phyloP scores from a whole-genome alignment of 2,888 invertebrate genomes.

The Rhamphomyia laevipes region DNA sequence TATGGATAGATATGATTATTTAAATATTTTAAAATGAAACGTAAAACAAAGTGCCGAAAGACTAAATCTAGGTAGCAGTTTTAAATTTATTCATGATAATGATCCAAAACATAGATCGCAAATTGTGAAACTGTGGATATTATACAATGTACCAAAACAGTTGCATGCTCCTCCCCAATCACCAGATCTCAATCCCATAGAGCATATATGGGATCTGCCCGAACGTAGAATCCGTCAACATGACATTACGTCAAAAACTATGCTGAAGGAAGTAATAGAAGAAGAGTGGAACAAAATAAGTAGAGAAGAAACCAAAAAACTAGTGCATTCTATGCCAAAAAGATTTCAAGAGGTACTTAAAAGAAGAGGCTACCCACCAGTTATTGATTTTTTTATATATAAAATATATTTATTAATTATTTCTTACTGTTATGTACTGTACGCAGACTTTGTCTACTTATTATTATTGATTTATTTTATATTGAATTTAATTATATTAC shows the following conservation, averaged over 20 bases:
- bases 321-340: slow-evolving; percentile 11
- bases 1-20: slow-evolving; percentile 2
- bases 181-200: slow-evolving; percentile 14
- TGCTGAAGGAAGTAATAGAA: slow-evolving; percentile 3
- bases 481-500: no score
- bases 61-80: slow-evolving; percentile 4
- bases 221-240: slow-evolving; percentile 15
- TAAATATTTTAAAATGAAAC: slow-evolving; percentile 7
- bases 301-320: slow-evolving; percentile 8
- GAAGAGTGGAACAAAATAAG: slow-evolving; percentile 12
- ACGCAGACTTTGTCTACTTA: no score
- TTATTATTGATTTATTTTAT: no score
- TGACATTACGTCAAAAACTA: slow-evolving; percentile 4
- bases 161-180: slow-evolving; percentile 12
- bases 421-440: no score
- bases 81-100: slow-evolving; percentile 14
- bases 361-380: slow-evolving; percentile 3
- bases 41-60: slow-evolving; percentile 8
- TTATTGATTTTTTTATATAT: no score
- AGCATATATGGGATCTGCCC: slow-evolving; percentile 14
- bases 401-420: no score
- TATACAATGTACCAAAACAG: slow-evolving; percentile 11
- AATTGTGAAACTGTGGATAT: slow-evolving; percentile 10
- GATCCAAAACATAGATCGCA: slow-evolving; percentile 12
- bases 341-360: slow-evolving; percentile 7